phyloP scores from a whole-genome alignment of 2,113 vertebrate genomes.

The Trinectes maculatus region DNA sequence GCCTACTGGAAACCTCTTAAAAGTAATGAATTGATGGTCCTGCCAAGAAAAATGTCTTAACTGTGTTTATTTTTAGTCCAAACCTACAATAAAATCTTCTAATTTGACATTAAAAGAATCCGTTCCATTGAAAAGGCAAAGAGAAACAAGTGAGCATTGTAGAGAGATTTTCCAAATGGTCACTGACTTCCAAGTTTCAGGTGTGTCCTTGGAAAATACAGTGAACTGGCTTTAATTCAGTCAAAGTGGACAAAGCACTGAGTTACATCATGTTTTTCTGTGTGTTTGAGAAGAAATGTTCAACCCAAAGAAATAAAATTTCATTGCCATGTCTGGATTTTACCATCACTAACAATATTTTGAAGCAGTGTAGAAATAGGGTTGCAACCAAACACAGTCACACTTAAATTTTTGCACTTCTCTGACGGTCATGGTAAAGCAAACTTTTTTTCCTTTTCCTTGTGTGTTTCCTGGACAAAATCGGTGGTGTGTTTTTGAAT shows the following conservation, averaged over 20 bases:
- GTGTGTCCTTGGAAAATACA: slow-evolving; percentile 1
- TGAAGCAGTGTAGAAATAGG: not conserved
- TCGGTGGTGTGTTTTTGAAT: not conserved
- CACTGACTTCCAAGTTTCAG: not conserved
- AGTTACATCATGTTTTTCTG: not conserved
- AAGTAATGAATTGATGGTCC: not conserved
- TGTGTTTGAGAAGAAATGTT: not conserved
- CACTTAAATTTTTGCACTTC: not conserved
- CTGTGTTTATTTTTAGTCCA: not conserved
- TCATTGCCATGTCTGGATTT: not conserved
- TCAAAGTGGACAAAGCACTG: not conserved
- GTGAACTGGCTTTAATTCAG: not conserved
- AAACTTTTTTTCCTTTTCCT: too few species aligned
- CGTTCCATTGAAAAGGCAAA: not conserved
- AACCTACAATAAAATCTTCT: not conserved
- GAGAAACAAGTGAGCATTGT: slow-evolving; percentile 3
- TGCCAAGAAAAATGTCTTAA: not conserved
- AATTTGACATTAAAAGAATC: not conserved
- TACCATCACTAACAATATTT: not conserved
- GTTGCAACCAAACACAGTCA: not conserved
- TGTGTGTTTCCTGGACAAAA: not conserved
- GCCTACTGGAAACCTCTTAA: not conserved
- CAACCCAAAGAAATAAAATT: not conserved
- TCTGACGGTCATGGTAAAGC: too few species aligned
- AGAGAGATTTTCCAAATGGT: not conserved